These are phyloP conservation scores for Fistularia commersonii DNA, from an alignment of 2,797 vertebrate genomes.

Conservation along the genomic window DNA sequence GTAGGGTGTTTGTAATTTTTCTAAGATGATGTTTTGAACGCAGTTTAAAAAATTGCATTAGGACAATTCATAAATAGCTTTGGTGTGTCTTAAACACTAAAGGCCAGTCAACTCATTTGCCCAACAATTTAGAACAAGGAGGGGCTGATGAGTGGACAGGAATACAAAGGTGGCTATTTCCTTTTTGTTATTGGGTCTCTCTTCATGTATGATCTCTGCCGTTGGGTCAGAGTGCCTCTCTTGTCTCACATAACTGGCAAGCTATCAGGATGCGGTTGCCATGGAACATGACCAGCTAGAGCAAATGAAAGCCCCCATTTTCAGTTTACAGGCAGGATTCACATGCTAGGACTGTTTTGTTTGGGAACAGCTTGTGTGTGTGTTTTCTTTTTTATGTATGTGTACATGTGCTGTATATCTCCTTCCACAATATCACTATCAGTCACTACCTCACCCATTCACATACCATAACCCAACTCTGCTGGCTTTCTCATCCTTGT, in stretches of 20 bases:
- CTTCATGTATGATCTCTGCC: constrained; percentile 45
- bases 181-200: constrained; percentile 61
- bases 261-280: constrained; percentile 57
- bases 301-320: constrained; percentile 53
- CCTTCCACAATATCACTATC: no score
- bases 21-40: no score
- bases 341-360: constrained; percentile 50
- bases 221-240: constrained; percentile 65
- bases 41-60: no score
- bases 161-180: constrained; percentile 54
- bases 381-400: neutral
- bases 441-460: no score
- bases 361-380: constrained; percentile 31
- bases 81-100: neutral
- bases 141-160: constrained; percentile 62
- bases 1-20: no score
- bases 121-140: constrained; percentile 5
- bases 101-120: constrained; percentile 2
- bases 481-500: no score
- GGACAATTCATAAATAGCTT: neutral
- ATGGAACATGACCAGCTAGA: constrained; percentile 62
- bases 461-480: no score
- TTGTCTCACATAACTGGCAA: constrained; percentile 59
- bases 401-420: no score
- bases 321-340: constrained; percentile 74